A percentile compares a stretch with the other conserved stretches of the same genome.
Conservation (phyloP, 2,113 vertebrate genomes). For the Tapirus terrestris region DNA sequence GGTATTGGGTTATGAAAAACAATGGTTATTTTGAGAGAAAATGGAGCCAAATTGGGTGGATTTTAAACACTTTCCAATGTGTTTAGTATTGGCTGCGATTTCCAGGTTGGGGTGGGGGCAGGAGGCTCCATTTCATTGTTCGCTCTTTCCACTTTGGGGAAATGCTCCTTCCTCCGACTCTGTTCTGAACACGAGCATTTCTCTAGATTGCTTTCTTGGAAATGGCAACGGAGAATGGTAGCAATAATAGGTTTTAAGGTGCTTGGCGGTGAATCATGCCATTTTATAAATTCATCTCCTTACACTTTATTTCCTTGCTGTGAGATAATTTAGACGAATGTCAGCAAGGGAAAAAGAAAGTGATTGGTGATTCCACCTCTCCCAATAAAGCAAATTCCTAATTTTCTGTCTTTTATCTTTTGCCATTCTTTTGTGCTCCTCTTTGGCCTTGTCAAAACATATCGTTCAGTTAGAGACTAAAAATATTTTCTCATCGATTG, state of each 20-base stretch:
- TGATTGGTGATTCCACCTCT: slow-evolving; percentile 85
- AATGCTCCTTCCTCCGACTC: neutral
- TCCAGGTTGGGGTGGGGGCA: neutral
- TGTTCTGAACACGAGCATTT: slow-evolving; percentile 51
- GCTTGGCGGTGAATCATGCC: slow-evolving; percentile 82
- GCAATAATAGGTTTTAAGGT: slow-evolving; percentile 77
- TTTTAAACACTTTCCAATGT: slow-evolving; percentile 60
- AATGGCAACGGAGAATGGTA: slow-evolving; percentile 71
- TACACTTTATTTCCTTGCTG: slow-evolving; percentile 86
- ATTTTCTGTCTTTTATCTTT: slow-evolving; percentile 92
- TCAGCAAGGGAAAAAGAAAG: slow-evolving; percentile 79
- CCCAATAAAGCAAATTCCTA: slow-evolving; percentile 90
- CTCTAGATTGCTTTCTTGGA: slow-evolving; percentile 72
- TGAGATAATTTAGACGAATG: slow-evolving; percentile 86
- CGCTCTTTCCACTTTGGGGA: neutral
- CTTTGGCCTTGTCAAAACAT: slow-evolving; percentile 91
- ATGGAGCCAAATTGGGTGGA: slow-evolving; percentile 41
- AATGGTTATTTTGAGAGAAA: slow-evolving; percentile 73
- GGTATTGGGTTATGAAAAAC: slow-evolving; percentile 76
- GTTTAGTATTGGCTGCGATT: neutral
- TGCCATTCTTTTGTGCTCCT: slow-evolving; percentile 88
- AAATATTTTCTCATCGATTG: slow-evolving; percentile 94
- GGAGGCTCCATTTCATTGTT: neutral
- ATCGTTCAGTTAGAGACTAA: slow-evolving; percentile 92
- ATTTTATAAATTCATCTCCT: slow-evolving; percentile 87